Percentiles rank a stretch among this genome's conserved stretches.
These are phyloP conservation scores for Drosophila obscura DNA, from an alignment of 1,140 invertebrate genomes.

Conservation along the genomic window DNA sequence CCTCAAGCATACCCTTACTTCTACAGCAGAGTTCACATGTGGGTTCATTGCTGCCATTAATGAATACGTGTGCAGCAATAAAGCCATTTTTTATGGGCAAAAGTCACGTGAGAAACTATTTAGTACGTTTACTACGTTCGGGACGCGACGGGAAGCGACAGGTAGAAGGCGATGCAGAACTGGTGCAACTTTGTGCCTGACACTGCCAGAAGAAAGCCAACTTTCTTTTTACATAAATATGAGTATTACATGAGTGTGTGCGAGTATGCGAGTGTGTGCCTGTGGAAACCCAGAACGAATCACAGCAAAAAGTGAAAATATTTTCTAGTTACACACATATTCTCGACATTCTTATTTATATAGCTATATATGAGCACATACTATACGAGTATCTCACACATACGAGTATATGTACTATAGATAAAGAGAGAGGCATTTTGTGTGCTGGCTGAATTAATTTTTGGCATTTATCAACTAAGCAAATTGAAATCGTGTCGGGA, in stretches of 20 bases:
- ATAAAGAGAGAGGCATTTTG: slow-evolving; percentile 51
- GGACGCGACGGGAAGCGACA: background rate
- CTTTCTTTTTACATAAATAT: slow-evolving; percentile 72
- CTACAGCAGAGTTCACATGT: slow-evolving; percentile 63
- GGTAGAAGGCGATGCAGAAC: slow-evolving; percentile 16
- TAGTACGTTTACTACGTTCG: slow-evolving; percentile 71
- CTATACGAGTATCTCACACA: background rate
- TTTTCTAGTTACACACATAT: slow-evolving; percentile 42
- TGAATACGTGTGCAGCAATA: slow-evolving; percentile 82
- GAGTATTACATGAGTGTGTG: slow-evolving; percentile 9
- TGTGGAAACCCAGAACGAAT: slow-evolving; percentile 34
- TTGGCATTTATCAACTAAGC: slow-evolving; percentile 73
- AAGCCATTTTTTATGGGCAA: slow-evolving; percentile 79
- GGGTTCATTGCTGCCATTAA: slow-evolving; percentile 81
- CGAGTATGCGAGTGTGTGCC: slow-evolving; percentile 2
- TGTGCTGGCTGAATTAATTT: slow-evolving; percentile 70
- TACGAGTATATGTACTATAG: slow-evolving; percentile 14
- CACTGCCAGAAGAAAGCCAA: slow-evolving; percentile 75
- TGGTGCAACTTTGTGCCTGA: slow-evolving; percentile 74
- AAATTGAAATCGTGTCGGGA: slow-evolving; percentile 77
- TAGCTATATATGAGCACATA: slow-evolving; percentile 10
- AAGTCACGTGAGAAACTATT: slow-evolving; percentile 82
- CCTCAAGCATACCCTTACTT: slow-evolving; percentile 28
- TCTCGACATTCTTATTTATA: slow-evolving; percentile 13
- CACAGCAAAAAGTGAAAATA: slow-evolving; percentile 76